These are phyloP conservation scores for Equus przewalskii DNA, from an alignment of 2,113 vertebrate genomes.

Conservation along the genomic window DNA sequence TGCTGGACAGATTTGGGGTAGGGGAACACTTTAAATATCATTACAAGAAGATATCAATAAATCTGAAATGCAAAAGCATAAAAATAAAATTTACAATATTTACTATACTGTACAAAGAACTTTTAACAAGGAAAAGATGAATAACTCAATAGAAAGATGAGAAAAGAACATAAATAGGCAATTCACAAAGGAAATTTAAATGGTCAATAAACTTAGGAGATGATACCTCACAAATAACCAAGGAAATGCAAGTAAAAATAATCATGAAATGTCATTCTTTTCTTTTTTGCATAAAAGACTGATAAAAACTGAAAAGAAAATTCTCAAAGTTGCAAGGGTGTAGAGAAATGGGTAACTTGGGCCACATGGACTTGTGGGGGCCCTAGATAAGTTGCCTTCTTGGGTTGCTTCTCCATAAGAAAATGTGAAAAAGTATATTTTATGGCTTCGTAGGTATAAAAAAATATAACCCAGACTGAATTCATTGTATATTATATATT, in stretches of 20 bases:
- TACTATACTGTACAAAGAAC: not conserved
- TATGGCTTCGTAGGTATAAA: not conserved
- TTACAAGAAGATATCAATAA: not conserved
- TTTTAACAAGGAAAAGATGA: not conserved
- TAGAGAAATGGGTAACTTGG: not conserved
- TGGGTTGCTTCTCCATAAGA: not conserved
- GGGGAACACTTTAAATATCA: not conserved
- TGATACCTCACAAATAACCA: not conserved
- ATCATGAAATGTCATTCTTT: not conserved
- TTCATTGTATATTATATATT: not conserved
- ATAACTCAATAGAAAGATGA: not conserved
- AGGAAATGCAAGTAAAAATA: not conserved
- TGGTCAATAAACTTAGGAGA: not conserved
- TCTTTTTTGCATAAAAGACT: not conserved
- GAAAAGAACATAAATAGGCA: not conserved
- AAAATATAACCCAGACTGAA: not conserved
- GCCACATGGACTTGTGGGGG: not conserved
- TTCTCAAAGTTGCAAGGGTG: not conserved
- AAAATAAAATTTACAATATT: constrained; percentile 10
- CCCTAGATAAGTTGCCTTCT: not conserved
- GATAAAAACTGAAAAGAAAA: not conserved
- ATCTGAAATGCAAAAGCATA: constrained; percentile 31
- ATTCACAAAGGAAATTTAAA: constrained; percentile 54
- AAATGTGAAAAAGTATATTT: not conserved
- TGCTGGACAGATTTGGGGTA: not conserved